These are phyloP conservation scores for Aphelenchoides avenae DNA, from an alignment of 1,140 invertebrate genomes.

Conservation along the genomic window DNA sequence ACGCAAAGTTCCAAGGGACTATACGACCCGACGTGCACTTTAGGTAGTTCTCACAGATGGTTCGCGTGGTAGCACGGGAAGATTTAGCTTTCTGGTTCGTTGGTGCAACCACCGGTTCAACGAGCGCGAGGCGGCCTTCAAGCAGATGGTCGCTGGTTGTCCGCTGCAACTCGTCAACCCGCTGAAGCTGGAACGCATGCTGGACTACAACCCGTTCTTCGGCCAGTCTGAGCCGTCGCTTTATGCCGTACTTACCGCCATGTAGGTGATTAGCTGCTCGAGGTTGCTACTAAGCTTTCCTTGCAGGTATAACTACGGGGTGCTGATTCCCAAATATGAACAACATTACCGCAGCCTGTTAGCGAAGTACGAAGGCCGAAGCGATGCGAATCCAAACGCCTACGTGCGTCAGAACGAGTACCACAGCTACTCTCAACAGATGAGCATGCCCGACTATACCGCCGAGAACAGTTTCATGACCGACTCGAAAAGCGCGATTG, in stretches of 20 bases:
- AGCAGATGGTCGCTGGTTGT: slow-evolving; percentile 63
- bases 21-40: slow-evolving; percentile 38
- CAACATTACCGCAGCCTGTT: slow-evolving; percentile 25
- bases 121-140: slow-evolving; percentile 63
- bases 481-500: slow-evolving; percentile 7
- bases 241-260: slow-evolving; percentile 65
- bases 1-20: slow-evolving; percentile 39
- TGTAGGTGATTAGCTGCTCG: slow-evolving; percentile 60
- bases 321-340: slow-evolving; percentile 39
- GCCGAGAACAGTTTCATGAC: slow-evolving; percentile 11
- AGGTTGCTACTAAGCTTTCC: background rate
- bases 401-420: slow-evolving; percentile 1
- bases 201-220: slow-evolving; percentile 63
- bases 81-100: slow-evolving; percentile 63
- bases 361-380: slow-evolving; percentile 20
- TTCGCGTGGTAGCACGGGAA: slow-evolving; percentile 1
- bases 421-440: slow-evolving; percentile 2
- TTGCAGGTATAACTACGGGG: slow-evolving; percentile 34
- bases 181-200: slow-evolving; percentile 43
- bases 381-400: background rate
- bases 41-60: slow-evolving; percentile 55
- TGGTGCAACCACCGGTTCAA: slow-evolving; percentile 64
- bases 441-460: no score
- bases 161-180: slow-evolving; percentile 29
- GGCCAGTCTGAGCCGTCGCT: slow-evolving; percentile 63